A percentile compares a stretch with the other conserved stretches of the same genome.
phyloP scores from a whole-genome alignment of 2,888 invertebrate species.

The Luperina testacea region DNA sequence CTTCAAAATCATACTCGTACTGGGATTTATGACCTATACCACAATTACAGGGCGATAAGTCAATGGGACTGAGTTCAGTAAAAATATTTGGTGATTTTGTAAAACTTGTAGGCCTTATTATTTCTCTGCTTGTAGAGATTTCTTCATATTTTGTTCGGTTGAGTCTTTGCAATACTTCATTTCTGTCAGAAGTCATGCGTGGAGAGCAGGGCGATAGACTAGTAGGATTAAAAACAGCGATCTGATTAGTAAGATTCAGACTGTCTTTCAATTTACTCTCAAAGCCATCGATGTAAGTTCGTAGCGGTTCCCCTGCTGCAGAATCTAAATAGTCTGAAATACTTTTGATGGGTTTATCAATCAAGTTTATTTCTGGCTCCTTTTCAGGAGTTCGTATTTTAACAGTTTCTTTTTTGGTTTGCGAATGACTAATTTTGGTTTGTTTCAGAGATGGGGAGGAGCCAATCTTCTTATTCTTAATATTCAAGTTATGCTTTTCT shows the following conservation, averaged over 20 bases:
- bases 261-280: slow-evolving; percentile 82
- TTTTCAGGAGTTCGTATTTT: slow-evolving; percentile 58
- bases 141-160: slow-evolving; percentile 73
- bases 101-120: slow-evolving; percentile 71
- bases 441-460: slow-evolving; percentile 68
- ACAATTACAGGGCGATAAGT: slow-evolving; percentile 80
- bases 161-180: slow-evolving; percentile 75
- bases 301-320: slow-evolving; percentile 83
- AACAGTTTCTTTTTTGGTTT: slow-evolving; percentile 62
- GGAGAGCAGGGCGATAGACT: slow-evolving; percentile 67
- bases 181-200: slow-evolving; percentile 69
- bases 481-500: slow-evolving; percentile 67
- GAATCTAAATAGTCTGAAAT: slow-evolving; percentile 84
- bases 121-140: slow-evolving; percentile 68
- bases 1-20: slow-evolving; percentile 76
- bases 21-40: slow-evolving; percentile 71
- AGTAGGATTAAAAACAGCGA: slow-evolving; percentile 64
- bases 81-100: slow-evolving; percentile 71
- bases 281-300: slow-evolving; percentile 86
- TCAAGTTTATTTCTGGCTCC: slow-evolving; percentile 50
- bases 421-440: slow-evolving; percentile 62
- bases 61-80: slow-evolving; percentile 82
- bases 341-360: slow-evolving; percentile 74
- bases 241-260: slow-evolving; percentile 66
- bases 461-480: slow-evolving; percentile 68